Conservation (phyloP, 2,797 vertebrate genomes). For the Hydrocynus forskahlii region DNA sequence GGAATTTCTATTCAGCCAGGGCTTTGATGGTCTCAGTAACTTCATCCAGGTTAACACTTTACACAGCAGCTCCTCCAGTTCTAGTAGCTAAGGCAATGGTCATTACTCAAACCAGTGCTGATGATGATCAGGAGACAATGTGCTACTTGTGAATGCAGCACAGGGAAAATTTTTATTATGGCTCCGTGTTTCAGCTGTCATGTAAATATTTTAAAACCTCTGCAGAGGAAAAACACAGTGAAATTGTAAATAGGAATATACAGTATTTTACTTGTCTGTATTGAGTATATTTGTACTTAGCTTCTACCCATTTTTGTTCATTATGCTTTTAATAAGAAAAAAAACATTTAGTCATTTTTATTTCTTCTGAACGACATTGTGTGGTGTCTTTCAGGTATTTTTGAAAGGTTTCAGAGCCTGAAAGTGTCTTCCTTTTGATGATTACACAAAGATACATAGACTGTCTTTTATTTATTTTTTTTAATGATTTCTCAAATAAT, state of each 20-base stretch:
- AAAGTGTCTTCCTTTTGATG: slow-evolving; percentile 11
- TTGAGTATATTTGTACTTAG: neutral
- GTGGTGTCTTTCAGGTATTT: neutral
- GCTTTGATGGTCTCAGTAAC: slow-evolving; percentile 83
- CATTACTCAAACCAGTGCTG: slow-evolving; percentile 23
- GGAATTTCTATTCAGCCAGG: slow-evolving; percentile 87
- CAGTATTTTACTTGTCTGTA: slow-evolving; percentile 50
- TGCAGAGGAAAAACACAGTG: slow-evolving; percentile 16
- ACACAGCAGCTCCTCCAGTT: slow-evolving; percentile 33
- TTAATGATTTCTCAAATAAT: neutral
- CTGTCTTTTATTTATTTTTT: neutral
- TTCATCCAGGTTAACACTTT: slow-evolving; percentile 84
- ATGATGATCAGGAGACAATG: neutral
- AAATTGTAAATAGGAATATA: slow-evolving; percentile 61
- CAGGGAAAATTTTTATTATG: neutral
- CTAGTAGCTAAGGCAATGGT: slow-evolving; percentile 19
- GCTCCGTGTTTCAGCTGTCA: slow-evolving; percentile 56
- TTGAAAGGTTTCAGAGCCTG: neutral
- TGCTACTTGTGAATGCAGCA: neutral
- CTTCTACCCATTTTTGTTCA: neutral
- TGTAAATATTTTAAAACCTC: slow-evolving; percentile 68
- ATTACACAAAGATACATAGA: neutral
- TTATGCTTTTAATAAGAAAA: neutral
- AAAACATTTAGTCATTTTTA: neutral
- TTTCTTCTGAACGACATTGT: neutral